Conservation (phyloP, 2,888 invertebrate species). For the Stratiomys singularior region DNA sequence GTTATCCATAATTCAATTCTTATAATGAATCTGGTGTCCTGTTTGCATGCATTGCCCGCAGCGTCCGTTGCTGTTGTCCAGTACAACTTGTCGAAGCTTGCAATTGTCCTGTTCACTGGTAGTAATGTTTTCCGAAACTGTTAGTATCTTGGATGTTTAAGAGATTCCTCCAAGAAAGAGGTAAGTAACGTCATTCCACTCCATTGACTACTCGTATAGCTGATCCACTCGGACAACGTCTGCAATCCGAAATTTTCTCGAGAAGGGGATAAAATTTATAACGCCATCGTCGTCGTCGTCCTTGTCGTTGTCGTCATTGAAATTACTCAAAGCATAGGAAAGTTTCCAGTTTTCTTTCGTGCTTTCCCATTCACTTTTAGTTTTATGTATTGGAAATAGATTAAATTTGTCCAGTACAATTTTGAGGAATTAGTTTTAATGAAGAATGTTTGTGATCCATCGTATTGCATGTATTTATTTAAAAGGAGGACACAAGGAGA, state of each 20-base stretch:
- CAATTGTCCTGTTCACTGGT: not conserved
- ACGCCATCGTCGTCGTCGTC: not conserved
- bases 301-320: too few species aligned
- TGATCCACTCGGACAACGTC: not conserved
- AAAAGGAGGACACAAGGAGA: too few species aligned
- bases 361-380: not conserved
- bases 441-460: not conserved
- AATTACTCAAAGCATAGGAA: not conserved
- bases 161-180: not conserved
- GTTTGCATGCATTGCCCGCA: not conserved
- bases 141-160: too few species aligned
- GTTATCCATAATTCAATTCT: constrained; percentile 30
- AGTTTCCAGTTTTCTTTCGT: constrained; percentile 1
- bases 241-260: not conserved
- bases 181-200: constrained; percentile 10
- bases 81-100: not conserved
- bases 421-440: constrained; percentile 5
- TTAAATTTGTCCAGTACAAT: constrained; percentile 21
- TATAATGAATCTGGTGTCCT: constrained; percentile 15
- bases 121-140: not conserved
- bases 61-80: not conserved
- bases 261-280: constrained; percentile 22
- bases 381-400: constrained; percentile 16
- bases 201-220: not conserved
- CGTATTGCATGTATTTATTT: too few species aligned